Evolutionary conservation across 2,797 vertebrate species (phyloP), one percentile per base, ranked within the genome.

Genomic region (Lepilemur ruficaudatus): DNA sequence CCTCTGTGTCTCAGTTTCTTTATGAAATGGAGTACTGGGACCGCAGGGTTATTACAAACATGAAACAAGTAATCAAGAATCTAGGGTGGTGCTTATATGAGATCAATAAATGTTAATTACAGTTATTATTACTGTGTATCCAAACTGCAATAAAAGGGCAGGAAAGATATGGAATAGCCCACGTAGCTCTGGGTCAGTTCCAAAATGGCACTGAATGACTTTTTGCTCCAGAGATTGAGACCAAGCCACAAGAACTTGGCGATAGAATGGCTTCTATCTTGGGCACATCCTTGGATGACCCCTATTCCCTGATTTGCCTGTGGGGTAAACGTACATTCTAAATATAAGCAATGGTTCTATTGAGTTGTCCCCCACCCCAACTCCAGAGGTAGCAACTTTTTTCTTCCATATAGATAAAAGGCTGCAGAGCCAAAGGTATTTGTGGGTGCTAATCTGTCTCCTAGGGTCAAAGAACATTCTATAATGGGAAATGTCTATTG

Each of bases 401-500:
- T 91, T 0, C 50, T 98, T 96, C 59, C 88, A 91, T 25, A 0
- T 75, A 97, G 97, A 91, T 72, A 95, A 96, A 96, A 79, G 88
- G 22, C 18, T 95, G 97, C 50, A 96, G 91, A 97, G 67, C 14
- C 98, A 79, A 98, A 98, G 30, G 67, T 94, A n/a, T 89, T 97
- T 84, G 86, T 97, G 90, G 95, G 81, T 76, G 73, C 73, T 84
- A 78, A 88, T 48, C 67, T 93, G 67, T 22, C 96, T 79, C 50
- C 61, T 94, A 69, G 85, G 55, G 89, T 97, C 87, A 97, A 97
- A 93, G 89, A 78, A 61, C 13, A 22, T 59, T 89, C 50, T 78
- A 93, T 87, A n/a, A 85, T 46, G 52, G n/a, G 57, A 79, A 90
- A 46, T 61, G 0, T 43, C 32, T 91, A 23, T 59, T 94, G 59